These are phyloP conservation scores for Ameiurus melas DNA, from an alignment of 2,113 vertebrate species.

Conservation along the genomic window DNA sequence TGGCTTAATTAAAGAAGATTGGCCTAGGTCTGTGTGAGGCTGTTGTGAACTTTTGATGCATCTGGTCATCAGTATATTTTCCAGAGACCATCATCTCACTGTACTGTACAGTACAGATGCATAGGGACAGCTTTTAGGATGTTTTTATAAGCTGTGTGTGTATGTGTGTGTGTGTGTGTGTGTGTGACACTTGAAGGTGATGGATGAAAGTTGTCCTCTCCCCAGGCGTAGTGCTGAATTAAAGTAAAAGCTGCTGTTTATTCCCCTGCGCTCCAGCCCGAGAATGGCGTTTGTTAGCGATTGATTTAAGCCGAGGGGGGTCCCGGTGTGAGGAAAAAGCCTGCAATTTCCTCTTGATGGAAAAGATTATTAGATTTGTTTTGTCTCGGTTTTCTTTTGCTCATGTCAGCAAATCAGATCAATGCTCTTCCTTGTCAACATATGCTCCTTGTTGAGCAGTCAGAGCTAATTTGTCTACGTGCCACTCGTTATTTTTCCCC, in stretches of 20 bases:
- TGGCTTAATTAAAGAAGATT: slow-evolving; percentile 71
- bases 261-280: slow-evolving; percentile 65
- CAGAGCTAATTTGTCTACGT: slow-evolving; percentile 70
- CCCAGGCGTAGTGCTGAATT: slow-evolving; percentile 66
- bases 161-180: slow-evolving; percentile 52
- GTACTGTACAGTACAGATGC: not conserved
- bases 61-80: not conserved
- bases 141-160: slow-evolving; percentile 59
- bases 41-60: slow-evolving; percentile 17
- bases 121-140: slow-evolving; percentile 49
- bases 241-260: slow-evolving; percentile 80
- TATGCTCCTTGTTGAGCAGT: slow-evolving; percentile 74
- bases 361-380: slow-evolving; percentile 77
- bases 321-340: slow-evolving; percentile 58
- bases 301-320: slow-evolving; percentile 72
- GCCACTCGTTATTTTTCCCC: slow-evolving; percentile 53
- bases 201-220: slow-evolving; percentile 75
- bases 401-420: slow-evolving; percentile 73
- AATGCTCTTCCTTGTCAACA: slow-evolving; percentile 72
- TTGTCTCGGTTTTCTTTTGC: slow-evolving; percentile 65
- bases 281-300: slow-evolving; percentile 75
- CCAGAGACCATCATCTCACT: slow-evolving; percentile 5
- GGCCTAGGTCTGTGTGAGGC: slow-evolving; percentile 56
- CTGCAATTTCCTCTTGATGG: slow-evolving; percentile 68
- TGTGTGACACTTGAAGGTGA: slow-evolving; percentile 70